Evolutionary conservation across 2,113 vertebrate genomes (phyloP).

Genomic region (Cardinalis cardinalis): DNA sequence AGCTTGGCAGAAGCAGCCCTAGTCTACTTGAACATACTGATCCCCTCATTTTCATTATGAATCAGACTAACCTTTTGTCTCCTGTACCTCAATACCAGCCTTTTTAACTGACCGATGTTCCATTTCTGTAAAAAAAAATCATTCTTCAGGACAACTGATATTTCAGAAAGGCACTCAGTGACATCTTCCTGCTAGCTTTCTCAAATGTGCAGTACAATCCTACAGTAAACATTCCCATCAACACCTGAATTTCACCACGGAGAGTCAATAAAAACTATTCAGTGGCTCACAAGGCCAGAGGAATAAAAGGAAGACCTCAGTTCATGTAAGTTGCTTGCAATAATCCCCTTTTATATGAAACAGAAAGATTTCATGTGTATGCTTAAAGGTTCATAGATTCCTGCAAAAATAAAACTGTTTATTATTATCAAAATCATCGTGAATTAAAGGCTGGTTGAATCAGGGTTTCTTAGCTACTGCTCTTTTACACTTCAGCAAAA

Average conservation of each 20-base stretch:
- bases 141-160: slow-evolving; percentile 35
- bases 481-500: neutral
- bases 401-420: neutral
- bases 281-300: neutral
- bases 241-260: neutral
- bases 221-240: neutral
- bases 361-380: neutral
- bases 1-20: neutral
- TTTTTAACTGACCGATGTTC: slow-evolving; percentile 97
- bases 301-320: neutral
- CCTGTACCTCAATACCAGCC: slow-evolving; percentile 90
- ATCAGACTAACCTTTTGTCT: slow-evolving; percentile 84
- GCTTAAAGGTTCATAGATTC: neutral
- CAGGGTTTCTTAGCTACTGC: neutral
- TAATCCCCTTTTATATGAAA: neutral
- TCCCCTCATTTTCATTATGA: slow-evolving; percentile 17
- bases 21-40: neutral
- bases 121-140: slow-evolving; percentile 78
- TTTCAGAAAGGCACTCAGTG: slow-evolving; percentile 36
- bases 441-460: neutral
- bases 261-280: neutral
- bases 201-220: neutral
- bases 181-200: slow-evolving; percentile 13
- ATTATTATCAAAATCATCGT: neutral
- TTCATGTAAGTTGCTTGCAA: neutral